Evolutionary conservation across 2,888 invertebrate genomes (phyloP).

Genomic region (Lasioglossum malachurum): DNA sequence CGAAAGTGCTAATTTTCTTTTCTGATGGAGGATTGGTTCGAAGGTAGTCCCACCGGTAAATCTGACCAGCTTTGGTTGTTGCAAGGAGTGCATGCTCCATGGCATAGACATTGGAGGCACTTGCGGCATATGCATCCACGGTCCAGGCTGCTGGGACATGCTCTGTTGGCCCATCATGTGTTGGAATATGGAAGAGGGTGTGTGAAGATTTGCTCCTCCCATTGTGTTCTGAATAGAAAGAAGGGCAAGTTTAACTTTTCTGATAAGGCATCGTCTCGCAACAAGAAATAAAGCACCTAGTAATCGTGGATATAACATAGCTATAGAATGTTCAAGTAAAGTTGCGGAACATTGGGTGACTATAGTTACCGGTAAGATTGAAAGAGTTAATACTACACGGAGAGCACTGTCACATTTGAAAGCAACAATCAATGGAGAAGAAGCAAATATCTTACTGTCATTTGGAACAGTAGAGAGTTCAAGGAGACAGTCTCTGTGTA

Average conservation of each 20-base stretch:
- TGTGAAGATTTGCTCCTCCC: constrained; percentile 80
- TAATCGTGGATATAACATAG: not conserved
- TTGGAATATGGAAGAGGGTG: constrained; percentile 82
- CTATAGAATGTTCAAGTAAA: not conserved
- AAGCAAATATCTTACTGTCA: constrained; percentile 53
- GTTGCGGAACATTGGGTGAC: not conserved
- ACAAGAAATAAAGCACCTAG: not conserved
- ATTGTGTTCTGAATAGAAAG: constrained; percentile 76
- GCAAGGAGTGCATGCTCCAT: constrained; percentile 78
- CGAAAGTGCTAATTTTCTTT: constrained; percentile 78
- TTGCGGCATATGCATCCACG: constrained; percentile 78
- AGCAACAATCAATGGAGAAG: not conserved
- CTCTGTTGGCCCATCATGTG: constrained; percentile 81
- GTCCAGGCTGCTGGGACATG: constrained; percentile 71
- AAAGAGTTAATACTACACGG: not conserved
- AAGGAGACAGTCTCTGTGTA: not conserved
- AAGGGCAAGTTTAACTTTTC: constrained; percentile 20
- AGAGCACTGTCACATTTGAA: not conserved
- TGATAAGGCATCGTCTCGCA: not conserved
- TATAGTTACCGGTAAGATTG: not conserved
- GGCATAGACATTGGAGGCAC: constrained; percentile 81
- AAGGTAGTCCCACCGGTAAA: constrained; percentile 77
- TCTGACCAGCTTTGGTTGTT: constrained; percentile 78
- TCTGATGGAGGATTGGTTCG: constrained; percentile 72
- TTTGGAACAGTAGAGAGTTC: constrained; percentile 25